A percentile compares a stretch with the other conserved stretches of the same genome.
Conservation (phyloP, 1,140 invertebrate species). For the Melipona quadrifasciata region DNA sequence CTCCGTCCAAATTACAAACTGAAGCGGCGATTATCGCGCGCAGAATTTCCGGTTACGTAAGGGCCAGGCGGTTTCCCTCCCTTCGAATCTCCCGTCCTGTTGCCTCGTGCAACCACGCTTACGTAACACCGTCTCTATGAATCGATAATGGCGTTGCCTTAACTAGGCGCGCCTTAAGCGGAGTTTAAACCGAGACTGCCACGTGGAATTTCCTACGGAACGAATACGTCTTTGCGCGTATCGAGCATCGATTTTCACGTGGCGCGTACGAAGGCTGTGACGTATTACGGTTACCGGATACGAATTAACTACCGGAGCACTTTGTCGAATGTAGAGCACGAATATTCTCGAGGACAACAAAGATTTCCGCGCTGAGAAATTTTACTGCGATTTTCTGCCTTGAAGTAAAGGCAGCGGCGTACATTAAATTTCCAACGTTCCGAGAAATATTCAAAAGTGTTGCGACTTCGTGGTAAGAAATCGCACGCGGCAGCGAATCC, state of each 20-base stretch:
- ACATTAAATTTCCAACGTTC: no score
- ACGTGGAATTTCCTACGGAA: slow-evolving; percentile 14
- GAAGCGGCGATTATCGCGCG: slow-evolving; percentile 48
- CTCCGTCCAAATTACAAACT: slow-evolving; percentile 55
- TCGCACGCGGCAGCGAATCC: no score
- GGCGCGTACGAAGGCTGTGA: not conserved
- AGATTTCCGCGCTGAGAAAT: no score
- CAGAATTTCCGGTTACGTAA: slow-evolving; percentile 64
- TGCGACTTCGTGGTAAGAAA: no score
- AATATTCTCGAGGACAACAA: not conserved
- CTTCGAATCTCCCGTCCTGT: not conserved
- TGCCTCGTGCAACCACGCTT: slow-evolving; percentile 7
- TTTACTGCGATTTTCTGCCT: no score
- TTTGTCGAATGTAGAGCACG: not conserved
- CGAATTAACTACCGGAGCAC: not conserved
- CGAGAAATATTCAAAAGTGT: no score
- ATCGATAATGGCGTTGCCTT: slow-evolving; percentile 64
- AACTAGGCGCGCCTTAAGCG: slow-evolving; percentile 49
- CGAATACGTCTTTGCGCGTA: not conserved
- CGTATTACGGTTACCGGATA: not conserved
- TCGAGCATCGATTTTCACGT: slow-evolving; percentile 16
- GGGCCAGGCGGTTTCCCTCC: slow-evolving; percentile 38
- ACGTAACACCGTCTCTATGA: slow-evolving; percentile 60
- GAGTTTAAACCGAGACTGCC: slow-evolving; percentile 36
- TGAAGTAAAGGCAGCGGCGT: no score